Evolutionary conservation across 2,113 vertebrate genomes (phyloP).

Genomic region (Galeopterus variegatus): DNA sequence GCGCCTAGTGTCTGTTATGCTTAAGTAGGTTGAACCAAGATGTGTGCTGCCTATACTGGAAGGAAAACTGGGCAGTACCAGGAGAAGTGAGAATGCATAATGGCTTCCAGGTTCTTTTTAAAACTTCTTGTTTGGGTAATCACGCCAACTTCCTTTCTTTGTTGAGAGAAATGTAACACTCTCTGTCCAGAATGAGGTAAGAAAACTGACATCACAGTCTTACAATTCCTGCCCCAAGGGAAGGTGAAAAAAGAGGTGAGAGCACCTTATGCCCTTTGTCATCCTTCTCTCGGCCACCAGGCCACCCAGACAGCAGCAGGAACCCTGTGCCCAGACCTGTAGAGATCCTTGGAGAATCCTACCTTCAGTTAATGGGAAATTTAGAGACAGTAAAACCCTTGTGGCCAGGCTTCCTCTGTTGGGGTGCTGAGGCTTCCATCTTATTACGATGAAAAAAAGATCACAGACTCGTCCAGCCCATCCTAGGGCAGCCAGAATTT

Average conservation of each 20-base stretch:
- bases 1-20: conserved; percentile 48
- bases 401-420: not conserved
- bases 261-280: not conserved
- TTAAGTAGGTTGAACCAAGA: conserved; percentile 70
- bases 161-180: not conserved
- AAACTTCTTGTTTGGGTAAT: not conserved
- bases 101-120: not conserved
- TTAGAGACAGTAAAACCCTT: not conserved
- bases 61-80: not conserved
- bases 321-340: not conserved
- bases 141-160: conserved; percentile 27
- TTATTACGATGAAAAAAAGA: not conserved
- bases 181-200: not conserved
- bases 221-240: not conserved
- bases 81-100: not conserved
- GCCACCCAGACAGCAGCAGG: not conserved
- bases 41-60: not conserved
- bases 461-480: not conserved
- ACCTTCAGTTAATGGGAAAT: not conserved
- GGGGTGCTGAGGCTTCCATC: not conserved
- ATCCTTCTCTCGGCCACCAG: too few species aligned
- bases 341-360: not conserved
- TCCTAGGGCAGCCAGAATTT: not conserved
- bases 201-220: not conserved
- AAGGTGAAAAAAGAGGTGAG: not conserved